Percentiles rank a stretch among this genome's conserved stretches.
Evolutionary conservation across 2,797 vertebrate genomes (phyloP).

Genomic region (Muscicapa comitata): DNA sequence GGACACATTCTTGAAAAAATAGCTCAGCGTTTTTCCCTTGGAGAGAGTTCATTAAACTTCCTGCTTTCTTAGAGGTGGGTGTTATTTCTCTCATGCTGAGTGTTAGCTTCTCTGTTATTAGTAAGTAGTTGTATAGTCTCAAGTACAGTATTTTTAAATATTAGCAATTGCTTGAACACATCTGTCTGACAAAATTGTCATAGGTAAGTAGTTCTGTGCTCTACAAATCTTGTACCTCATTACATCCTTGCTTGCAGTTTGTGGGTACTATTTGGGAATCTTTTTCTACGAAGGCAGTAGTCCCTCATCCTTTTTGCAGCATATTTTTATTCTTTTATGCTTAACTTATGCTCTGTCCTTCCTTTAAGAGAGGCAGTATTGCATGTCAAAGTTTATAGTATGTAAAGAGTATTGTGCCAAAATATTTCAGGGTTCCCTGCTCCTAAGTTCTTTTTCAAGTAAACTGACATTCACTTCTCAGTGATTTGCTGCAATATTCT

Average conservation of each 20-base stretch:
- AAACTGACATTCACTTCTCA: neutral
- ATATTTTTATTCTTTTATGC: neutral
- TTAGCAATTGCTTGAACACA: neutral
- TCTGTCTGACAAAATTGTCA: neutral
- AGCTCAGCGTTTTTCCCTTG: fast-evolving
- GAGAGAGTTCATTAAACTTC: neutral
- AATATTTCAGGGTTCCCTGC: neutral
- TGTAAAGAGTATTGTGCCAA: neutral
- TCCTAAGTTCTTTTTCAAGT: neutral
- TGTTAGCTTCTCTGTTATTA: neutral
- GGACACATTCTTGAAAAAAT: neutral
- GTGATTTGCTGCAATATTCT: neutral
- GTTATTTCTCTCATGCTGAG: neutral
- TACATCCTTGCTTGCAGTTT: neutral
- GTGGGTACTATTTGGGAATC: neutral
- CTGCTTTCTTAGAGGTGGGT: fast-evolving
- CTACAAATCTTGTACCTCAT: neutral
- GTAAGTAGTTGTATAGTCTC: neutral
- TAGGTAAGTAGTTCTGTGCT: neutral
- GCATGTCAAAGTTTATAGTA: fast-evolving
- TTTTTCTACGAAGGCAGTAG: neutral
- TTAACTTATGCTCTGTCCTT: neutral
- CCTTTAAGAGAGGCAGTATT: neutral
- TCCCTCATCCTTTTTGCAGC: neutral
- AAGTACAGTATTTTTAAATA: neutral